Conservation (phyloP, 1,140 invertebrate species). For the Drosophila lacteicornis region DNA sequence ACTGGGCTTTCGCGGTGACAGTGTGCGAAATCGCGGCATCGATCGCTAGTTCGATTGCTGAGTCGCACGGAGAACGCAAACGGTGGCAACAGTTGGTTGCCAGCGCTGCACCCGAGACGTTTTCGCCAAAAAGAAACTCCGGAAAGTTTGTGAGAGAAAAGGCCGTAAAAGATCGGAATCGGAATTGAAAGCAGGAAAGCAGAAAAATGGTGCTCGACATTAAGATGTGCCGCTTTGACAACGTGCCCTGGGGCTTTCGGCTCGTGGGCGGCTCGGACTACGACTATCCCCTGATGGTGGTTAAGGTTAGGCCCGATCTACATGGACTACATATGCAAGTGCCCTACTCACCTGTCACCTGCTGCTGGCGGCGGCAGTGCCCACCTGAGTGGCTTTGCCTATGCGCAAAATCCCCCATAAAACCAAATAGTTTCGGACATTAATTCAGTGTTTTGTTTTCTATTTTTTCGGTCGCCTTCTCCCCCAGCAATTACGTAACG, state of each 20-base stretch:
- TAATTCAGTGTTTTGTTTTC: conserved; percentile 20
- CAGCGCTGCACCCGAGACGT: conserved; percentile 45
- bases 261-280: conserved; percentile 94
- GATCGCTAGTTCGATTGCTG: conserved; percentile 41
- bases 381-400: conserved; percentile 14
- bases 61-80: not conserved
- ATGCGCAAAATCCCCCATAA: not conserved
- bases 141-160: conserved; percentile 14
- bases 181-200: conserved; percentile 17
- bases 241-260: conserved; percentile 94
- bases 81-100: conserved; percentile 75
- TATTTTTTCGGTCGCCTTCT: conserved; percentile 10
- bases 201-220: conserved; percentile 86
- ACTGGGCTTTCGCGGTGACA: conserved; percentile 36
- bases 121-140: conserved; percentile 3
- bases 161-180: not conserved
- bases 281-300: conserved; percentile 91
- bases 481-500: conserved; percentile 46
- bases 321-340: conserved; percentile 6
- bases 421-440: not conserved
- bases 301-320: conserved; percentile 88
- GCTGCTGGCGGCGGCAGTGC: not conserved
- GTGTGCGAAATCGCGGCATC: conserved; percentile 40
- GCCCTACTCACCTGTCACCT: conserved; percentile 37
- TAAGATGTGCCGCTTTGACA: conserved; percentile 88